These are phyloP conservation scores for Apotomis betuletana DNA, from an alignment of 2,888 invertebrate species.

Conservation along the genomic window DNA sequence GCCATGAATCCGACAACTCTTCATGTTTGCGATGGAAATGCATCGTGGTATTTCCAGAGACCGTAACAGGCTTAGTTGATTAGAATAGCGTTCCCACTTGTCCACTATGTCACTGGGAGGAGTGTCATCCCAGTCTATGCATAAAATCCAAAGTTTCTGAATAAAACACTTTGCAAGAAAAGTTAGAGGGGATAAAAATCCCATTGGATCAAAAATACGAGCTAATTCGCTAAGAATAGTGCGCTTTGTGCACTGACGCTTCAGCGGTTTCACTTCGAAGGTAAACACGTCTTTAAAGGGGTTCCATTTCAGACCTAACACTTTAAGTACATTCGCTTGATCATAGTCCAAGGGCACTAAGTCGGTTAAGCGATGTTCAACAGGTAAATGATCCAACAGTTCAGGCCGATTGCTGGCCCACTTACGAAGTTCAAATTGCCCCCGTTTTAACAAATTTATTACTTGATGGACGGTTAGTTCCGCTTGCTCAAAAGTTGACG, in stretches of 20 bases:
- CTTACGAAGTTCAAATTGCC: constrained; percentile 4
- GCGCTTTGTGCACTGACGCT: constrained; percentile 5
- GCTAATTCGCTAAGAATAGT: constrained; percentile 16
- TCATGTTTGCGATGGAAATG: background rate
- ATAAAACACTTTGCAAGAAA: constrained; percentile 17
- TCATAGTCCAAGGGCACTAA: background rate
- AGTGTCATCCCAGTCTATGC: constrained; percentile 5
- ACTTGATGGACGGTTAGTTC: background rate
- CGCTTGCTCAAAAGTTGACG: background rate
- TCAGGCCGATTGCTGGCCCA: constrained; percentile 14
- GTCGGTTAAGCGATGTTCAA: background rate
- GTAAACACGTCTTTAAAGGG: background rate
- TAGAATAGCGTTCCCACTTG: background rate
- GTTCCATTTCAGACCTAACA: constrained; percentile 13
- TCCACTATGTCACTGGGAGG: background rate
- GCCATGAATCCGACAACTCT: constrained; percentile 6
- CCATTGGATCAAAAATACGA: constrained; percentile 15
- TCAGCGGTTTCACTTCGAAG: background rate
- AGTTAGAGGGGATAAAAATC: constrained; percentile 10
- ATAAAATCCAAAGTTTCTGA: constrained; percentile 10
- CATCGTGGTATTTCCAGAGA: background rate
- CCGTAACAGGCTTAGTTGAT: background rate
- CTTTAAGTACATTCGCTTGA: background rate
- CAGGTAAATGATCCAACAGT: background rate
- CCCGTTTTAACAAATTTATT: background rate